Evolutionary conservation across 2,113 vertebrate genomes (phyloP).

Genomic region (Litocranius walleri): DNA sequence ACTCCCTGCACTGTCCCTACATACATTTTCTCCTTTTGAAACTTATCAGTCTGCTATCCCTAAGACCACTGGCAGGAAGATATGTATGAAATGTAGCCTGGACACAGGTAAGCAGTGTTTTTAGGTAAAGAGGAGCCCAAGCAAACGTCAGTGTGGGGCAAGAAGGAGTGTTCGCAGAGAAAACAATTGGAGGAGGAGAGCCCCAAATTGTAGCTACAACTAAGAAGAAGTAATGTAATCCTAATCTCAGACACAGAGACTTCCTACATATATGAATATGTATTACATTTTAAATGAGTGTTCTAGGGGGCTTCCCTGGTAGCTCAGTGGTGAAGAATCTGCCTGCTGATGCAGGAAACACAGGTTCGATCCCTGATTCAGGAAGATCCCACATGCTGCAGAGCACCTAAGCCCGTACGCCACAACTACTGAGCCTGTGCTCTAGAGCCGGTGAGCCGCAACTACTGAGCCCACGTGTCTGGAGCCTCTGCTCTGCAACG

Average conservation of each 20-base stretch:
- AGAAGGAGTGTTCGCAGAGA: background rate
- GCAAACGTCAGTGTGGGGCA: background rate
- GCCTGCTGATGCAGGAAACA: background rate
- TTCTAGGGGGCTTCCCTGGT: background rate
- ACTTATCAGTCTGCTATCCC: background rate
- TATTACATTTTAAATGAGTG: background rate
- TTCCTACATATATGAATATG: constrained; percentile 19
- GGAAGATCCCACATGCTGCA: background rate
- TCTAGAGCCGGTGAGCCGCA: background rate
- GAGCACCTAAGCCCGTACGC: background rate
- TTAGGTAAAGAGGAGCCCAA: background rate
- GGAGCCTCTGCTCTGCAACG: background rate
- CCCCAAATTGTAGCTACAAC: background rate
- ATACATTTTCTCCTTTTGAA: background rate
- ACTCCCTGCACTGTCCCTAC: background rate
- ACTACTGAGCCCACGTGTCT: background rate
- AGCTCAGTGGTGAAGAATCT: background rate
- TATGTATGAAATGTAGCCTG: background rate
- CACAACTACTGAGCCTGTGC: background rate
- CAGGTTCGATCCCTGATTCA: background rate
- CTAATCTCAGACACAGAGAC: background rate
- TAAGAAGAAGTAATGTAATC: constrained; percentile 2
- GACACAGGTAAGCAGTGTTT: background rate
- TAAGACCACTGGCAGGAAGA: background rate
- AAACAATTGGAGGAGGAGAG: background rate